Percentiles rank a stretch among this genome's conserved stretches.
These are phyloP conservation scores for Cynopterus brachyotis DNA, from an alignment of 2,113 vertebrate species.

Conservation along the genomic window DNA sequence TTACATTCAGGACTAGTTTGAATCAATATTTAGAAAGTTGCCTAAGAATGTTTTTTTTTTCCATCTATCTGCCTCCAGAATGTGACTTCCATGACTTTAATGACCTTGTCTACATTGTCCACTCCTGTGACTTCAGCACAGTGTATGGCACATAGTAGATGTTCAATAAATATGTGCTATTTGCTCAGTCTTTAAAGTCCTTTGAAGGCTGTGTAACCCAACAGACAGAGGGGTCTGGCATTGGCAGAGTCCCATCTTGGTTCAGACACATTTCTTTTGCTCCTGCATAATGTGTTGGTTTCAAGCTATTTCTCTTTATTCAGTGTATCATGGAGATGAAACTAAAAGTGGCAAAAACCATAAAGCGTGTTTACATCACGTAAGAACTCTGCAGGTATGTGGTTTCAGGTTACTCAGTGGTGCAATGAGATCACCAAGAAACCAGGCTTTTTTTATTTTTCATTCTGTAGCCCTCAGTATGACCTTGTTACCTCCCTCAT, in stretches of 20 bases:
- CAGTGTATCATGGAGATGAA: neutral
- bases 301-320: slow-evolving; percentile 8
- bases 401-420: neutral
- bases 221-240: neutral
- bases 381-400: neutral
- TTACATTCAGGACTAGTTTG: neutral
- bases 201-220: neutral
- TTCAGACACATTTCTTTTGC: neutral
- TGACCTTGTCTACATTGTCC: neutral
- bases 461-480: neutral
- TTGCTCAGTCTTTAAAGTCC: neutral
- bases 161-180: neutral
- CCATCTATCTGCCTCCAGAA: neutral
- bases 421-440: neutral
- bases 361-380: neutral
- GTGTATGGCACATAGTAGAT: neutral
- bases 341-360: neutral
- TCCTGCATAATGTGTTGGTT: neutral
- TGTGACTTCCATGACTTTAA: neutral
- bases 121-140: neutral
- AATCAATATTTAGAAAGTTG: neutral
- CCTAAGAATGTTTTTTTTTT: neutral
- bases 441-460: neutral
- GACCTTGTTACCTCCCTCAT: neutral
- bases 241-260: neutral